Evolutionary conservation across 1,140 invertebrate genomes (phyloP).

Genomic region (Rhyzopertha dominica): DNA sequence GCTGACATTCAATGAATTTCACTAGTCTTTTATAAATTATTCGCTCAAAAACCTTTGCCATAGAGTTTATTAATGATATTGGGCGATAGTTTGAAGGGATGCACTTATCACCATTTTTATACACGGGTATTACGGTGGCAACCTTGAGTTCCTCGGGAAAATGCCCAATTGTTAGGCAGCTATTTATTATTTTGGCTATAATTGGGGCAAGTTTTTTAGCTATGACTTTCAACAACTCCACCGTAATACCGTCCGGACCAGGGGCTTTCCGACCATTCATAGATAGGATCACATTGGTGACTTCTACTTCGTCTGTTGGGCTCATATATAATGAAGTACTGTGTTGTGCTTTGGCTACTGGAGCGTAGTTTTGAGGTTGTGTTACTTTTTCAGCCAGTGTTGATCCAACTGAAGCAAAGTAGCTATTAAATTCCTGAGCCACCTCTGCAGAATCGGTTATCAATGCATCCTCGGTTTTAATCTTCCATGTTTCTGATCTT

Average conservation of each 20-base stretch:
- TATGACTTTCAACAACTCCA: not conserved
- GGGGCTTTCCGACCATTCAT: not conserved
- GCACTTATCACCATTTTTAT: not conserved
- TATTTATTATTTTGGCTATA: conserved; percentile 1
- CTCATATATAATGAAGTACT: too few species aligned
- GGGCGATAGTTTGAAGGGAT: conserved; percentile 2
- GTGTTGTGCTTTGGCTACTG: too few species aligned
- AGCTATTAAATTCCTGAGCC: too few species aligned
- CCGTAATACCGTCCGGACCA: not conserved
- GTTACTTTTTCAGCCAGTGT: too few species aligned
- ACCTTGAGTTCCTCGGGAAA: conserved; percentile 3
- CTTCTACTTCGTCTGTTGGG: conserved; percentile 1
- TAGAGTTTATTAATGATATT: not conserved
- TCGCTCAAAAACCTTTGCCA: not conserved
- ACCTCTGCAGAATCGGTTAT: too few species aligned
- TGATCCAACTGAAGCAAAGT: too few species aligned
- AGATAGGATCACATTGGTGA: not conserved
- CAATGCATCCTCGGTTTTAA: too few species aligned
- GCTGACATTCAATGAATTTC: conserved; percentile 10
- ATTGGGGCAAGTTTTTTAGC: not conserved
- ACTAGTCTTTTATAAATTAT: not conserved
- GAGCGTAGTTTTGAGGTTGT: too few species aligned
- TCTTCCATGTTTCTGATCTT: too few species aligned
- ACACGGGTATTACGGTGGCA: conserved; percentile 1
- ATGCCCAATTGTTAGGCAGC: not conserved